Evolutionary conservation across 2,888 invertebrate species (phyloP).

Genomic region (Entomobrya proxima): DNA sequence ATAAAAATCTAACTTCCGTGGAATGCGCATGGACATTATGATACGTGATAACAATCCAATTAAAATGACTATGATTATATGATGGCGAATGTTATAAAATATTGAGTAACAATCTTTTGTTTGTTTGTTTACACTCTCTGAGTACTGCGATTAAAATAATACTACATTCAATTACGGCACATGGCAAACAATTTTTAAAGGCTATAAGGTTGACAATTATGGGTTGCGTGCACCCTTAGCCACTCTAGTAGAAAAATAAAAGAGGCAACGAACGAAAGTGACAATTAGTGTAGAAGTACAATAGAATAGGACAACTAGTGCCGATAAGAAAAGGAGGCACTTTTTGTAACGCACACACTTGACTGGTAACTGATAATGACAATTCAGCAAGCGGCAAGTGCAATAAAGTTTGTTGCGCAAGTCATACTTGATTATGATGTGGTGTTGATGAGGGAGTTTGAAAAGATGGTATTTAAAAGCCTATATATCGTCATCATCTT

Average conservation of each 20-base stretch:
- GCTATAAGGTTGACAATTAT: background rate
- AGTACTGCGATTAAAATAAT: constrained; percentile 26
- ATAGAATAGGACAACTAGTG: background rate
- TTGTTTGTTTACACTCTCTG: constrained; percentile 52
- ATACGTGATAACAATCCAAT: constrained; percentile 26
- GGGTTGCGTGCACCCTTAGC: background rate
- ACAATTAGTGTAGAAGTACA: constrained; percentile 41
- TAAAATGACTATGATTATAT: background rate
- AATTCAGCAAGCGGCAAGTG: constrained; percentile 2
- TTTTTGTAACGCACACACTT: constrained; percentile 17
- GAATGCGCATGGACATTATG: background rate
- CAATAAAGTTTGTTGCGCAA: constrained; percentile 4
- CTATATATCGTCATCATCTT: background rate
- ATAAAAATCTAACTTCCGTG: constrained; percentile 1
- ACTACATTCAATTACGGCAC: constrained; percentile 20
- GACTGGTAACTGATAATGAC: constrained; percentile 2
- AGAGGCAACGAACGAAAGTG: constrained; percentile 47
- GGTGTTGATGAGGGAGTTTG: background rate
- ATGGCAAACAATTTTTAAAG: background rate
- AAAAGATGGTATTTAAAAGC: background rate
- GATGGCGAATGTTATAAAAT: background rate
- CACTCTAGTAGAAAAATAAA: constrained; percentile 43
- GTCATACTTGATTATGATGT: constrained; percentile 9
- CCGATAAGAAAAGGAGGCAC: constrained; percentile 4
- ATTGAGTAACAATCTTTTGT: constrained; percentile 4